Evolutionary conservation across 2,113 vertebrate genomes (phyloP).

Genomic region (Athene cunicularia): DNA sequence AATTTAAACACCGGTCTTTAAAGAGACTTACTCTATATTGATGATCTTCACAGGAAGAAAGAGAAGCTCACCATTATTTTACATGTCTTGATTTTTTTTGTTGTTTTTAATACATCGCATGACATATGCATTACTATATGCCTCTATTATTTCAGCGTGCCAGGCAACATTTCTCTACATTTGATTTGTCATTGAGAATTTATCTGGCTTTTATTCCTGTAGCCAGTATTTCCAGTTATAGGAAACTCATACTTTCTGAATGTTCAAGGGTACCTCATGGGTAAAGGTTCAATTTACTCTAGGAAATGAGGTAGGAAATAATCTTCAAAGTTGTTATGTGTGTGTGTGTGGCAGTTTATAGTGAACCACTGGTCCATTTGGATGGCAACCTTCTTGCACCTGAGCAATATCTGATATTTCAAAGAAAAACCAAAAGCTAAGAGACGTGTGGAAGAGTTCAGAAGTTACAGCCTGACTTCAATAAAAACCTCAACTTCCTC

Average conservation of each 20-base stretch:
- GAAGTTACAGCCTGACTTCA: not conserved
- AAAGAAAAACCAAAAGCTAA: not conserved
- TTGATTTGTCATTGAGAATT: not conserved
- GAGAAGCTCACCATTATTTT: not conserved
- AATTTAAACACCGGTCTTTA: constrained; percentile 49
- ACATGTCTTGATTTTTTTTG: not conserved
- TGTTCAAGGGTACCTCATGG: not conserved
- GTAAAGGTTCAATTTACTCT: not conserved
- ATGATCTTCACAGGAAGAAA: not conserved
- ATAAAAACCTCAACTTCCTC: not conserved
- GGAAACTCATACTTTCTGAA: not conserved
- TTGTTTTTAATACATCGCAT: not conserved
- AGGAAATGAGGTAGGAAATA: not conserved
- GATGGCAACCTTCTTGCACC: not conserved
- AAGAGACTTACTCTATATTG: constrained; percentile 3
- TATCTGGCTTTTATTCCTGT: not conserved
- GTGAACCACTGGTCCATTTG: not conserved
- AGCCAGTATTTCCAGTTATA: not conserved
- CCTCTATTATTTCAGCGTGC: not conserved
- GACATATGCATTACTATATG: not conserved
- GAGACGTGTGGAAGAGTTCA: rapidly evolving
- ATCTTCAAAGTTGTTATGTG: not conserved
- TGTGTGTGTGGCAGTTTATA: not conserved
- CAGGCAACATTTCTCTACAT: not conserved
- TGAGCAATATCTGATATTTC: not conserved